Conservation (phyloP, 2,888 invertebrate species). For the Cheilosia vernalis region DNA sequence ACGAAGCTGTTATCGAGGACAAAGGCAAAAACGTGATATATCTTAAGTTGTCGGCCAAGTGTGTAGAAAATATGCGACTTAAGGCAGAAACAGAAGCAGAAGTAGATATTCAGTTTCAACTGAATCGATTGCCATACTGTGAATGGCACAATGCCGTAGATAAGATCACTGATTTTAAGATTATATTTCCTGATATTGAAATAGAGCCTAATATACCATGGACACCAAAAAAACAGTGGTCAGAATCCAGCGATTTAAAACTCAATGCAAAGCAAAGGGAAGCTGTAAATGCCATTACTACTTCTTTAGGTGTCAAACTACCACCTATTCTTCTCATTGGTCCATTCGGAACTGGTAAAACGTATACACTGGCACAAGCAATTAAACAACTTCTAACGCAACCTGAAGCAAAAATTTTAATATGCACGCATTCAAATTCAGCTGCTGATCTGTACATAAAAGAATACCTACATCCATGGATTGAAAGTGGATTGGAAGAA, state of each 20-base stretch:
- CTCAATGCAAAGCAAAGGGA: slow-evolving; percentile 91
- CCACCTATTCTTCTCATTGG: slow-evolving; percentile 90
- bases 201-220: slow-evolving; percentile 87
- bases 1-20: slow-evolving; percentile 91
- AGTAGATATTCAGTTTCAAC: slow-evolving; percentile 91
- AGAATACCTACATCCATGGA: slow-evolving; percentile 91
- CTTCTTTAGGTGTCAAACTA: slow-evolving; percentile 85
- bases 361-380: slow-evolving; percentile 91
- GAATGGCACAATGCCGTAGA: slow-evolving; percentile 94
- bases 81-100: slow-evolving; percentile 86
- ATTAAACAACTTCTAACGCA: slow-evolving; percentile 88
- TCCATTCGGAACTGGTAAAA: slow-evolving; percentile 95
- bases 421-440: slow-evolving; percentile 94
- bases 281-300: slow-evolving; percentile 90
- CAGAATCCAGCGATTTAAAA: slow-evolving; percentile 86
- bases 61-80: slow-evolving; percentile 87
- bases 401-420: slow-evolving; percentile 88
- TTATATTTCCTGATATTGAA: slow-evolving; percentile 89
- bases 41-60: slow-evolving; percentile 87
- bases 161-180: slow-evolving; percentile 87
- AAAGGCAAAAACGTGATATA: slow-evolving; percentile 92
- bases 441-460: slow-evolving; percentile 93
- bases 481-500: slow-evolving; percentile 87
- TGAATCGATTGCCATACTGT: slow-evolving; percentile 91
- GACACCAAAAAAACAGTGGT: slow-evolving; percentile 89